Percentiles rank a stretch among this genome's conserved stretches.
Evolutionary conservation across 2,113 vertebrate genomes (phyloP).

Genomic region (Ceyx cyanopectus): DNA sequence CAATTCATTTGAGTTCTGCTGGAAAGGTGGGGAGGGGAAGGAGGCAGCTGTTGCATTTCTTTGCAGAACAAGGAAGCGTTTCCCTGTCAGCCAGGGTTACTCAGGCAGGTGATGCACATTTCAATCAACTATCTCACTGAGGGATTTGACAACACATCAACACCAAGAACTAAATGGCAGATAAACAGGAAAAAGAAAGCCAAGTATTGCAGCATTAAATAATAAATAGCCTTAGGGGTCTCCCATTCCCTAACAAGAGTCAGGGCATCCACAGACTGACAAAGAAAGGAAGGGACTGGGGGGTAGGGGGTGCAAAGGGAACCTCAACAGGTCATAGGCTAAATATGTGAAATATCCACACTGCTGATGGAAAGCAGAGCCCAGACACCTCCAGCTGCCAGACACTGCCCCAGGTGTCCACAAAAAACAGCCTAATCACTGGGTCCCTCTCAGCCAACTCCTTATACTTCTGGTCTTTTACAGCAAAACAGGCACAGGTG

Average conservation of each 20-base stretch:
- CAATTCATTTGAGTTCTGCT: not conserved
- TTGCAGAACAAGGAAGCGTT: not conserved
- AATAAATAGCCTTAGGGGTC: not conserved
- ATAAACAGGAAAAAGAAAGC: not conserved
- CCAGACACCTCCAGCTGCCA: accelerated
- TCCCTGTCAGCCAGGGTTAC: not conserved
- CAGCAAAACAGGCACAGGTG: not conserved
- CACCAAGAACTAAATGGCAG: not conserved
- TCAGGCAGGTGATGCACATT: not conserved
- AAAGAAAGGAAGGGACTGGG: not conserved
- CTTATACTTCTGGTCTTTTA: not conserved
- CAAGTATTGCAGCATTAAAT: not conserved
- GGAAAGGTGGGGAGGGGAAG: not conserved
- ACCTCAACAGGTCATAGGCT: not conserved
- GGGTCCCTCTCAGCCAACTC: accelerated
- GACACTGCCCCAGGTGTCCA: accelerated
- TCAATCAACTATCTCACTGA: not conserved
- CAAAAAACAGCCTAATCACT: not conserved
- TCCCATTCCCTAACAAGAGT: not conserved
- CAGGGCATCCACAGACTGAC: not conserved
- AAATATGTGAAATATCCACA: not conserved
- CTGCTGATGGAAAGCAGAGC: not conserved
- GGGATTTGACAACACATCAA: not conserved
- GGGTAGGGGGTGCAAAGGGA: not conserved
- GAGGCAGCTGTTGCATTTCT: not conserved